Evolutionary conservation across 2,888 invertebrate genomes (phyloP), one percentile per base, ranked within the genome.

Genomic region (Pristionchus maxplancki): DNA sequence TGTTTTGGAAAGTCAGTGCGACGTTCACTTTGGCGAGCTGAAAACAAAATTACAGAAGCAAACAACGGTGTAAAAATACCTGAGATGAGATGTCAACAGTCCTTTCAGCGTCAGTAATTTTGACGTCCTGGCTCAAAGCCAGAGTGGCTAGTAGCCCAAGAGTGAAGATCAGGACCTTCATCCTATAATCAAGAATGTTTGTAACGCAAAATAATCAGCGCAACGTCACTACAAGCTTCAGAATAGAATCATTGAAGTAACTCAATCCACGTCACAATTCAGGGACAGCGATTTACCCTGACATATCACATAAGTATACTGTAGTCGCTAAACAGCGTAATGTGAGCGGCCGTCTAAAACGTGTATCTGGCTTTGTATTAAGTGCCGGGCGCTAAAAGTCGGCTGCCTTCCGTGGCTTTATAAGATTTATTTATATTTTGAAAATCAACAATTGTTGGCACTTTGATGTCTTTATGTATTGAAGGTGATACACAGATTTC

Each of bases 31-130:
- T 94, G 28, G 93, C 91, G 37, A 92, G 88, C 91, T 90, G 62
- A 74, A 74, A 58, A 48, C 13, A 17, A 28, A 11, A 74, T 71
- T 28, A 11, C 13, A 84, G n/a, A 50, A 62, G 24, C n/a, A 37
- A 37, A 53, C 15, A 84, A 84, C 9, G 20, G n/a, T 40, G 28
- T 31, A 31, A 17, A 87, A n/a, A 50, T 81, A 94, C 89, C 88
- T 94, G 94, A 9, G 94, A 90, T 34, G 93, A 88, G 11, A 94
- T 88, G 89, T 94, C 94, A 37, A 94, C 89, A 48, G 89, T 93
- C 40, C 94, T 89, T 50, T 92, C 91, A 48, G 90, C 89, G 82
- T 92, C 91, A 71, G 78, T 88, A 87, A 90, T 89, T 89, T 91
- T 91, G 90, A 88, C 40, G 62, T 88, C 81, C 48, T 88, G 88